These are phyloP conservation scores for Conus ventricosus DNA, from an alignment of 1,140 invertebrate genomes.

Conservation along the genomic window DNA sequence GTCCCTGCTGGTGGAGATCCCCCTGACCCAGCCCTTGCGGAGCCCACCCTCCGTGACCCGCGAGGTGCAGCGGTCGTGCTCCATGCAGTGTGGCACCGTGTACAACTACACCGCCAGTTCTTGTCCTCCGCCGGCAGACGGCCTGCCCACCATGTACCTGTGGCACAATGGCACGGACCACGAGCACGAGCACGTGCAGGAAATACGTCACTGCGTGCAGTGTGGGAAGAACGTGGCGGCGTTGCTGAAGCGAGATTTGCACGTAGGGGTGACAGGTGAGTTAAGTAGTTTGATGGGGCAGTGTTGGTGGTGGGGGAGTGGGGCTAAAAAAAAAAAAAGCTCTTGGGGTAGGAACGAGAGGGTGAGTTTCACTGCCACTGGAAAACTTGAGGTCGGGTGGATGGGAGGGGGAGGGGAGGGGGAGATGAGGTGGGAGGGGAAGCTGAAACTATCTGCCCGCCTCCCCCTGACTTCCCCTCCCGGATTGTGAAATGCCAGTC, in stretches of 20 bases:
- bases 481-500: too few relatives aligned
- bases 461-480: too few relatives aligned
- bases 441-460: too few relatives aligned
- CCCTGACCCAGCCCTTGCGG: conserved; percentile 1
- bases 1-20: neutral
- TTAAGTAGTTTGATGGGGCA: neutral
- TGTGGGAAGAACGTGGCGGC: conserved; percentile 11
- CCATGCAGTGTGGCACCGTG: neutral
- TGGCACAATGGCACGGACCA: neutral
- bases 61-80: neutral
- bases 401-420: too few relatives aligned
- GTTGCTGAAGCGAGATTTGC: neutral
- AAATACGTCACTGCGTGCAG: neutral
- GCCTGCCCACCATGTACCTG: neutral
- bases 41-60: neutral
- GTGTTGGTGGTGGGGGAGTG: neutral
- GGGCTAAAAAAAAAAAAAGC: too few relatives aligned
- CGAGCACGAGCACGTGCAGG: neutral
- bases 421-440: too few relatives aligned
- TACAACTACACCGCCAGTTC: neutral
- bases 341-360: too few relatives aligned
- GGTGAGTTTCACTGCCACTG: too few relatives aligned
- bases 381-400: too few relatives aligned
- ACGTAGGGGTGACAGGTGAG: neutral
- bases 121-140: conserved; percentile 5